phyloP scores from a whole-genome alignment of 2,888 invertebrate species.

The Epinotia ramella region DNA sequence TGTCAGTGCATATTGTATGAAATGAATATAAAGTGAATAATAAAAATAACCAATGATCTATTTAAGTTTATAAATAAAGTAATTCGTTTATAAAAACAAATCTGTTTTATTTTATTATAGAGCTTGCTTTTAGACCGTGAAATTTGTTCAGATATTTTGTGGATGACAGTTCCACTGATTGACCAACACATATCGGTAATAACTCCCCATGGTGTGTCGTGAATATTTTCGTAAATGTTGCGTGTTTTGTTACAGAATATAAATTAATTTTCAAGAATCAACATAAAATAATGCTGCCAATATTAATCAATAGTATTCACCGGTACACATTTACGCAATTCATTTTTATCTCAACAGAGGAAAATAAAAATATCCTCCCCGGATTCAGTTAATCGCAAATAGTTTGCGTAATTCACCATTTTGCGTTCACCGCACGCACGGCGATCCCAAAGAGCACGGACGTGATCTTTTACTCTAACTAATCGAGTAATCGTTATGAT shows the following conservation, averaged over 20 bases:
- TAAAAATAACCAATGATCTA: too few species aligned
- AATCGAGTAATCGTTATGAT: background rate
- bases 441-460: background rate
- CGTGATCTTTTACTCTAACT: conserved; percentile 10
- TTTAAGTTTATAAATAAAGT: too few species aligned
- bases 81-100: too few species aligned
- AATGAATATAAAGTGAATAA: too few species aligned
- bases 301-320: conserved; percentile 14
- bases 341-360: background rate
- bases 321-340: background rate
- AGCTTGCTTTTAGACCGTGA: background rate
- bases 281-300: background rate
- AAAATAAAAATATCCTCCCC: background rate
- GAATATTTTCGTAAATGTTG: background rate
- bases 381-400: conserved; percentile 9
- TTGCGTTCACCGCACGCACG: conserved; percentile 9
- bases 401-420: conserved; percentile 16
- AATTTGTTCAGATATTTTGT: too few species aligned
- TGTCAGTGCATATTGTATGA: too few species aligned
- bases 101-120: too few species aligned
- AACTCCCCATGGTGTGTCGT: background rate
- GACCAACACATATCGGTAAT: too few species aligned
- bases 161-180: too few species aligned
- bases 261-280: background rate
- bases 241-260: background rate